A percentile compares a stretch with the other conserved stretches of the same genome.
These are phyloP conservation scores for Pagrus major DNA, from an alignment of 2,113 vertebrate genomes.

Conservation along the genomic window DNA sequence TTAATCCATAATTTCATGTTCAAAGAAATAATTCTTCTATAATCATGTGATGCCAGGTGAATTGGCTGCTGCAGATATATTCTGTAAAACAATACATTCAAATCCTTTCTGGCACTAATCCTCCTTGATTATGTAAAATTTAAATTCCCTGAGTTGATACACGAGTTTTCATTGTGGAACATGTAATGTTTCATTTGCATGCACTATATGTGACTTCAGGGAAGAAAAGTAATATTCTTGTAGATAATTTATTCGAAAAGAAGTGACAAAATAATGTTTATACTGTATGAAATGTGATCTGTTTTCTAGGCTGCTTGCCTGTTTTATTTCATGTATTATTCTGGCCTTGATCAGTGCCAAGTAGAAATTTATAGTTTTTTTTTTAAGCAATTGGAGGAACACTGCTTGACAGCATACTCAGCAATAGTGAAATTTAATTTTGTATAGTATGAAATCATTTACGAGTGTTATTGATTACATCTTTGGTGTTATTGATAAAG, in stretches of 20 bases:
- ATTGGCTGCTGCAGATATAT: conserved; percentile 6
- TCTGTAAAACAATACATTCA: background rate
- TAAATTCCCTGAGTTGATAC: background rate
- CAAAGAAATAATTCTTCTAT: background rate
- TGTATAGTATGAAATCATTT: conserved; percentile 20
- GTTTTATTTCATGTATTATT: conserved; percentile 33
- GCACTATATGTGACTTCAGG: conserved; percentile 57
- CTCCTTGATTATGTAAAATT: background rate
- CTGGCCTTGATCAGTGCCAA: conserved; percentile 52
- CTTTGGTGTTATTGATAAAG: conserved; percentile 21
- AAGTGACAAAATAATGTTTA: background rate
- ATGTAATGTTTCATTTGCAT: conserved; percentile 58
- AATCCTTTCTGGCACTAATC: background rate
- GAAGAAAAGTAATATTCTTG: conserved; percentile 26
- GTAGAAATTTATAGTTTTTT: background rate
- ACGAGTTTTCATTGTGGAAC: conserved; percentile 17
- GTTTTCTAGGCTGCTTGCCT: conserved; percentile 29
- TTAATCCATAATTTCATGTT: conserved; percentile 3
- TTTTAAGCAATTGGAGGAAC: conserved; percentile 11
- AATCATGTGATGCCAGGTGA: background rate
- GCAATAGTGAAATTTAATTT: conserved; percentile 23
- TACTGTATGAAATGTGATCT: background rate
- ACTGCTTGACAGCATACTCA: background rate
- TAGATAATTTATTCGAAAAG: conserved; percentile 11
- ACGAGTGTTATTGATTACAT: conserved; percentile 24